Evolutionary conservation across 2,797 vertebrate species (phyloP).

Genomic region (Amniataba percoides): DNA sequence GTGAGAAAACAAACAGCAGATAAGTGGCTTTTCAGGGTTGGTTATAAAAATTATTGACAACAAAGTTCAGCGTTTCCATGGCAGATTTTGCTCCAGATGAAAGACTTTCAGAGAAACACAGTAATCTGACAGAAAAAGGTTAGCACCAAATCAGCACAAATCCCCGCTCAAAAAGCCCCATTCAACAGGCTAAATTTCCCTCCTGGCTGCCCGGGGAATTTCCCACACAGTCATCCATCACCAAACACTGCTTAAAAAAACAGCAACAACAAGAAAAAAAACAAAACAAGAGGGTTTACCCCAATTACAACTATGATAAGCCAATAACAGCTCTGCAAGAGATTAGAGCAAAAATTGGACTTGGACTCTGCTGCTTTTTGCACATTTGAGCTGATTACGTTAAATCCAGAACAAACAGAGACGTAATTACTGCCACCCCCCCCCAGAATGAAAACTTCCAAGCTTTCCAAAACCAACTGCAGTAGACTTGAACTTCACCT

Average conservation of each 20-base stretch:
- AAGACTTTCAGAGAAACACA: not conserved
- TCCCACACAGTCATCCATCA: constrained; percentile 54
- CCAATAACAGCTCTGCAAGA: constrained; percentile 62
- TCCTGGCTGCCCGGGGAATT: constrained; percentile 14
- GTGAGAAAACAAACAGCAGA: constrained; percentile 49
- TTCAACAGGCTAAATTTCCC: constrained; percentile 37
- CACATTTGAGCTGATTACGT: constrained; percentile 65
- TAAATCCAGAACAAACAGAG: constrained; percentile 72
- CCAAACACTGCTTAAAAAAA: constrained; percentile 53
- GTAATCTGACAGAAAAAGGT: not conserved
- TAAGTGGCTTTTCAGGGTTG: not conserved
- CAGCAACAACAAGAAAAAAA: no score
- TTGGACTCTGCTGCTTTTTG: constrained; percentile 46
- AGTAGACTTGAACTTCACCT: constrained; percentile 56
- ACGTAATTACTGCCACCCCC: constrained; percentile 56
- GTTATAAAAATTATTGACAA: constrained; percentile 12
- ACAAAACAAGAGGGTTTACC: constrained; percentile 50
- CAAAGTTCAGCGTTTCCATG: not conserved
- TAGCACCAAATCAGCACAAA: constrained; percentile 29
- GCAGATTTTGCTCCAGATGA: not conserved
- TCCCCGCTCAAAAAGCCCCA: not conserved
- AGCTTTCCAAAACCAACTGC: constrained; percentile 37
- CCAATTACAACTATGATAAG: constrained; percentile 67
- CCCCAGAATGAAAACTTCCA: constrained; percentile 49
- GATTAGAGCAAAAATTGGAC: constrained; percentile 70